Conservation (phyloP, 2,113 vertebrate genomes). For the Python bivittatus region DNA sequence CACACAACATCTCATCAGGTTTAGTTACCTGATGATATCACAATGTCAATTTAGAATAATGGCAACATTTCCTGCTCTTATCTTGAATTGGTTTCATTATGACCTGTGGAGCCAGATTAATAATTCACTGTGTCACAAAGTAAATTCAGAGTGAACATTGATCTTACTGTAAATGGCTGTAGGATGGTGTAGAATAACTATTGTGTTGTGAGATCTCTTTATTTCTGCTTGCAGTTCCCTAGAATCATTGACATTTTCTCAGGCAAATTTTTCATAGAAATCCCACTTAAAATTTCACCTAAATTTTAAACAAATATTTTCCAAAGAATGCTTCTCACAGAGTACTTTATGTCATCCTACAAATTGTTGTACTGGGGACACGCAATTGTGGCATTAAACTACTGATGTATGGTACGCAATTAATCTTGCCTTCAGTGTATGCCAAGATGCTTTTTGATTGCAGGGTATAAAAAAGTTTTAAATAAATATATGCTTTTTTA, state of each 20-base stretch:
- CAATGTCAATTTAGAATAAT: neutral
- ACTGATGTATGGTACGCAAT: neutral
- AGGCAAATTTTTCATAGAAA: neutral
- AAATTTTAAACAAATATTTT: neutral
- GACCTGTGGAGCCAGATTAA: neutral
- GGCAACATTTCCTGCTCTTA: neutral
- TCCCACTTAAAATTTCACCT: neutral
- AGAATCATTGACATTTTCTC: neutral
- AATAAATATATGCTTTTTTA: neutral
- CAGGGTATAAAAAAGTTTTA: neutral
- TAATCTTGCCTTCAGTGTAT: neutral
- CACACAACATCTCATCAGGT: neutral
- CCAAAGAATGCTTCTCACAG: neutral
- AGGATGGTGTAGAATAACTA: neutral
- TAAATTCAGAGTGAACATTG: neutral
- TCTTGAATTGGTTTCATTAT: neutral
- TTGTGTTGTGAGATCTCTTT: neutral
- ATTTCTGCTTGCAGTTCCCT: neutral
- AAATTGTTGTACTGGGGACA: neutral
- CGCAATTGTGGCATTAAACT: neutral
- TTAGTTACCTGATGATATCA: neutral
- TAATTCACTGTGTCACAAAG: neutral
- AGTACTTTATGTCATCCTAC: neutral
- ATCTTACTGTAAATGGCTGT: neutral
- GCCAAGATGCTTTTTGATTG: neutral